phyloP scores from a whole-genome alignment of 2,888 invertebrate genomes.

The Leptopterna dolabrata region DNA sequence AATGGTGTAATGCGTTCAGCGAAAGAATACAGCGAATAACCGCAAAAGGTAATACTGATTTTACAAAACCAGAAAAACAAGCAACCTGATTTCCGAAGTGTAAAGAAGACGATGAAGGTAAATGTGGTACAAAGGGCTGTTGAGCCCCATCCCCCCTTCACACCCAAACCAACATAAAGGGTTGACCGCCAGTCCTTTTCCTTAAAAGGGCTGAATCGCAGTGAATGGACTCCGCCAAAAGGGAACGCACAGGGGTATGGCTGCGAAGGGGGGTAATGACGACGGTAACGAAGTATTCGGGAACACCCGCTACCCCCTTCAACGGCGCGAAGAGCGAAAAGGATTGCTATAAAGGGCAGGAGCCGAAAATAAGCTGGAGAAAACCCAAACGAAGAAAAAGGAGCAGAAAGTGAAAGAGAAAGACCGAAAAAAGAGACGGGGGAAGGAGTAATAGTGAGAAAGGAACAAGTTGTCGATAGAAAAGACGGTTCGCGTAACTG shows the following conservation, averaged over 20 bases:
- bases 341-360: not conserved
- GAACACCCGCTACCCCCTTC: not conserved
- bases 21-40: too few species aligned
- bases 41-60: not conserved
- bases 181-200: constrained; percentile 7
- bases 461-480: constrained; percentile 38
- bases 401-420: constrained; percentile 16
- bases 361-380: not conserved
- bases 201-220: not conserved
- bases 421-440: not conserved
- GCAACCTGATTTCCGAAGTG: not conserved
- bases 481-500: constrained; percentile 29
- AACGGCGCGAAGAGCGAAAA: not conserved
- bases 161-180: not conserved
- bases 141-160: too few species aligned
- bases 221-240: not conserved
- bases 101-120: not conserved
- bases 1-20: too few species aligned
- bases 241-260: not conserved
- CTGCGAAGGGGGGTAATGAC: not conserved
- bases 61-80: not conserved
- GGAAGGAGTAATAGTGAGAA: not conserved
- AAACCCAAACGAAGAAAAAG: not conserved
- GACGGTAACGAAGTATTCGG: constrained; percentile 15
- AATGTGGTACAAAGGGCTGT: not conserved